Conservation (phyloP, 1,140 invertebrate genomes). For the Drosophila lacteicornis region DNA sequence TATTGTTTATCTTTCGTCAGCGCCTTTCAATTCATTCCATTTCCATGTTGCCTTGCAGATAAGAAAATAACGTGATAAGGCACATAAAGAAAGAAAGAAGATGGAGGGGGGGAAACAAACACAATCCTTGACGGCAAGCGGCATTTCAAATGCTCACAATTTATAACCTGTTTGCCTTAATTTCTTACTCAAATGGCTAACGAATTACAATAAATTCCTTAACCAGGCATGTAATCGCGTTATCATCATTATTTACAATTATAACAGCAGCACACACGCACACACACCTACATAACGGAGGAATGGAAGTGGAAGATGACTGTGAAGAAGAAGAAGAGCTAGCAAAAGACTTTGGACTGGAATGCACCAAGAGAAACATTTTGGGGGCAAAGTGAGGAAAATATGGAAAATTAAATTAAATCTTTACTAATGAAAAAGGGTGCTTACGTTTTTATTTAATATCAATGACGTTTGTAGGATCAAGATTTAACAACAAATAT, state of each 20-base stretch:
- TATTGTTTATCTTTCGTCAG: constrained; percentile 46
- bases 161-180: constrained; percentile 68
- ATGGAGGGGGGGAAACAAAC: neutral
- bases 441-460: no score
- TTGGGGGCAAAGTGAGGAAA: no score
- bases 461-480: no score
- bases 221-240: constrained; percentile 71
- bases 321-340: constrained; percentile 3
- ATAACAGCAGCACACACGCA: constrained; percentile 51
- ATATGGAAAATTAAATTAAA: neutral
- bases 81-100: constrained; percentile 16
- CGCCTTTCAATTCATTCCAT: constrained; percentile 58
- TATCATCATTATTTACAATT: constrained; percentile 79
- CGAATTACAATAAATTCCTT: constrained; percentile 77
- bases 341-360: constrained; percentile 17
- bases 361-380: constrained; percentile 30
- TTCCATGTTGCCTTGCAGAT: constrained; percentile 47
- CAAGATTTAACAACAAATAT: no score
- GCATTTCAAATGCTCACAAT: constrained; percentile 51
- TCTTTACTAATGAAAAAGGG: neutral
- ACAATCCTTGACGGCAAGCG: constrained; percentile 30
- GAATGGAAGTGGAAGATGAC: constrained; percentile 15
- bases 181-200: constrained; percentile 66
- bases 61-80: constrained; percentile 32
- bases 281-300: constrained; percentile 13